Percentiles rank a stretch among this genome's conserved stretches.
These are phyloP conservation scores for Apotomis turbidana DNA, from an alignment of 2,888 invertebrate genomes.

Conservation along the genomic window DNA sequence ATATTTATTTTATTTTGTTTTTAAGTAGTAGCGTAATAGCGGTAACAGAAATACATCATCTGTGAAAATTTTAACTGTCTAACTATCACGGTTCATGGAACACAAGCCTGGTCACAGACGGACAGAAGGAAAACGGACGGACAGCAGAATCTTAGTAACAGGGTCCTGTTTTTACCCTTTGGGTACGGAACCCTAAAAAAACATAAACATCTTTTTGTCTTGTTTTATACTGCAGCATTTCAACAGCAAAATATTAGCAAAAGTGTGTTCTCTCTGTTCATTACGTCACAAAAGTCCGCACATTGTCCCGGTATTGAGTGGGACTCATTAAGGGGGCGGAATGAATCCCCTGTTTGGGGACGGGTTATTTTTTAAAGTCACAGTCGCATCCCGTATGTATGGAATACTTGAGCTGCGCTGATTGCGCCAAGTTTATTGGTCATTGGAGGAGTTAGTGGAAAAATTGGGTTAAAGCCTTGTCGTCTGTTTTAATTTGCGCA, in stretches of 20 bases:
- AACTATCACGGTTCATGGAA: too few species aligned
- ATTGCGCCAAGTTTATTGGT: constrained; percentile 20
- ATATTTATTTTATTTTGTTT: too few species aligned
- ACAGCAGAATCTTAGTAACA: too few species aligned
- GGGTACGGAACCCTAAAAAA: too few species aligned
- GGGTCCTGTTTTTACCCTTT: too few species aligned
- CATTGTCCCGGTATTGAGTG: constrained; percentile 12
- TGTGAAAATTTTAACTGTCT: too few species aligned
- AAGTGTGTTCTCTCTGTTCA: not conserved
- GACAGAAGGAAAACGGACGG: too few species aligned
- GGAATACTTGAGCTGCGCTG: constrained; percentile 16
- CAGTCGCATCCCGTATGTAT: constrained; percentile 21
- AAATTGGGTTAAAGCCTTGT: not conserved
- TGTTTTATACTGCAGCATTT: not conserved
- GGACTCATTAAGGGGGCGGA: constrained; percentile 5
- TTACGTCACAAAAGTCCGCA: constrained; percentile 2
- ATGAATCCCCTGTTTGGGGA: not conserved
- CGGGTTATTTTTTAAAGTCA: constrained; percentile 9
- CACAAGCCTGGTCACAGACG: too few species aligned
- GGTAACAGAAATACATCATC: too few species aligned
- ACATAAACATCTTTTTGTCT: too few species aligned
- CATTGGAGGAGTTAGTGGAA: constrained; percentile 4
- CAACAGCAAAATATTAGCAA: not conserved
- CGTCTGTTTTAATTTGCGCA: too few species aligned
- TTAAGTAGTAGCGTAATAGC: too few species aligned